Evolutionary conservation across 2,888 invertebrate species (phyloP).

Genomic region (Falcaria lacertinaria): DNA sequence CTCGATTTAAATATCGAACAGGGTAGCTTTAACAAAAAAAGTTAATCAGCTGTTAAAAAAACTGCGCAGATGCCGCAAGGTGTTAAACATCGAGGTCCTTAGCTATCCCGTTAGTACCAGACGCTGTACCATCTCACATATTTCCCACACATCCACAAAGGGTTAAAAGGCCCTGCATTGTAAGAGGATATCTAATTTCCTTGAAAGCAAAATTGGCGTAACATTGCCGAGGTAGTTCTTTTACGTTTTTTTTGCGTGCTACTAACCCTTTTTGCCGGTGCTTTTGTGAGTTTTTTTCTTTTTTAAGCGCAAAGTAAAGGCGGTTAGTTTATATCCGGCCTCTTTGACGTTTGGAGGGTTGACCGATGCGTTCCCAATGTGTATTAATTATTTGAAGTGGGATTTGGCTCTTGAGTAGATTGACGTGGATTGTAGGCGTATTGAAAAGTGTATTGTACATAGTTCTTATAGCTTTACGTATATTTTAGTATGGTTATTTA

Average conservation of each 20-base stretch:
- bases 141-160: constrained; percentile 72
- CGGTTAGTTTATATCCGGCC: constrained; percentile 79
- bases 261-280: constrained; percentile 61
- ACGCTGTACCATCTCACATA: constrained; percentile 42
- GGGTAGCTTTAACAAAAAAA: not conserved
- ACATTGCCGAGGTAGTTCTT: constrained; percentile 61
- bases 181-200: constrained; percentile 79
- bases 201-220: constrained; percentile 78
- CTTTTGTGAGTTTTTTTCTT: constrained; percentile 58
- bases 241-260: constrained; percentile 44
- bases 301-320: constrained; percentile 75
- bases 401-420: constrained; percentile 51
- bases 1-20: too few relatives aligned
- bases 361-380: constrained; percentile 64
- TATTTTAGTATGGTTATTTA: too few relatives aligned
- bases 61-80: constrained; percentile 28
- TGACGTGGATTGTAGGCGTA: constrained; percentile 48
- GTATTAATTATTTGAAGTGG: constrained; percentile 77
- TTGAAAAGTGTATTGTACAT: constrained; percentile 19
- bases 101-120: constrained; percentile 35
- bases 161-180: constrained; percentile 64
- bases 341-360: constrained; percentile 68
- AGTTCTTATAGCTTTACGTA: not conserved
- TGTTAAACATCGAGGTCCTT: constrained; percentile 34
- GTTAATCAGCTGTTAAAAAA: not conserved